These are phyloP conservation scores for Ophiodon elongatus DNA, from an alignment of 2,113 vertebrate genomes.

Conservation along the genomic window DNA sequence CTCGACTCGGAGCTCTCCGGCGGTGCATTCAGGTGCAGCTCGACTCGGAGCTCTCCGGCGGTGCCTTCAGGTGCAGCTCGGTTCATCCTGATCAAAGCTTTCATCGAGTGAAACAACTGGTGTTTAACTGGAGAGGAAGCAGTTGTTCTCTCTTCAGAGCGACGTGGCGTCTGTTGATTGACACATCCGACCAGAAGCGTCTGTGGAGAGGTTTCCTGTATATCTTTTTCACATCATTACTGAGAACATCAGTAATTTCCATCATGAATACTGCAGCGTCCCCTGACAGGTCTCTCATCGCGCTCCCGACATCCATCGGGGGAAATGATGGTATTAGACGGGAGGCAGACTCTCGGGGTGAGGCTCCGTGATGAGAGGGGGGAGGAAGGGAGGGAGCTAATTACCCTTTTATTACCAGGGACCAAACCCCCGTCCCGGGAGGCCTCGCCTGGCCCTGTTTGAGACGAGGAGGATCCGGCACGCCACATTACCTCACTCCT, in stretches of 20 bases:
- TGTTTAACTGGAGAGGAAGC: slow-evolving; percentile 22
- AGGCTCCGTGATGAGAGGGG: slow-evolving; percentile 67
- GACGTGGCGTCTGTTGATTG: slow-evolving; percentile 56
- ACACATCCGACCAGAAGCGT: slow-evolving; percentile 64
- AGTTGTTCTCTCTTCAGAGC: slow-evolving; percentile 20
- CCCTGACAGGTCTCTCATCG: slow-evolving; percentile 72
- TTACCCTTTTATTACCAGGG: slow-evolving; percentile 79
- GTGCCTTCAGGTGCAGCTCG: background rate
- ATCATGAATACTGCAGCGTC: slow-evolving; percentile 69
- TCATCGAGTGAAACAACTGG: slow-evolving; percentile 47
- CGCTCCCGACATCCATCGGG: slow-evolving; percentile 67
- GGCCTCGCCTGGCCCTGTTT: slow-evolving; percentile 70
- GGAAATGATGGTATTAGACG: slow-evolving; percentile 77
- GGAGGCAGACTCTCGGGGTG: slow-evolving; percentile 65
- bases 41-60: background rate
- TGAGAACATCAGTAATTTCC: slow-evolving; percentile 78
- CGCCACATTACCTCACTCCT: slow-evolving; percentile 59
- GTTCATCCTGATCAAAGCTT: slow-evolving; percentile 48
- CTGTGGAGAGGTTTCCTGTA: slow-evolving; percentile 55
- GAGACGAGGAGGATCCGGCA: slow-evolving; percentile 63
- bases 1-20: no score
- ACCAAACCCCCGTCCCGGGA: slow-evolving; percentile 60
- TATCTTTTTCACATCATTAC: slow-evolving; percentile 79
- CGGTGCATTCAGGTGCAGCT: no score
- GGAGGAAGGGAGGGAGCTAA: slow-evolving; percentile 66